phyloP scores from a whole-genome alignment of 2,797 vertebrate genomes.

The Onychomys arenicola region DNA sequence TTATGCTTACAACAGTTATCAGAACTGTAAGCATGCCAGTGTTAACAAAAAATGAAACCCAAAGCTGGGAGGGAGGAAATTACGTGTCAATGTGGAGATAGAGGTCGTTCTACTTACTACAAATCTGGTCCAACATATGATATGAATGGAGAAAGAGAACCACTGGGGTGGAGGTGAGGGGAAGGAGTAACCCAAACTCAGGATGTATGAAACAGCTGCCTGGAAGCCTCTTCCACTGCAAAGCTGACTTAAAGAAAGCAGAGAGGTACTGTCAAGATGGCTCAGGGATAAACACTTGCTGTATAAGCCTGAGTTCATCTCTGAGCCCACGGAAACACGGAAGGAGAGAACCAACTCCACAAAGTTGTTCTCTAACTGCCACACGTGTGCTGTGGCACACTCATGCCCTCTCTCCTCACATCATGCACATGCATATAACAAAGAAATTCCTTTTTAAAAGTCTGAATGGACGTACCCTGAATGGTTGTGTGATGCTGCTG shows the following conservation, averaged over 20 bases:
- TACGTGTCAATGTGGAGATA: neutral
- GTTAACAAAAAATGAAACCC: constrained; percentile 10
- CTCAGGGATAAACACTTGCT: neutral
- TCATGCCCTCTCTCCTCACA: neutral
- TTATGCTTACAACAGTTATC: neutral
- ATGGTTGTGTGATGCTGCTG: neutral
- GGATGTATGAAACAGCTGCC: no score
- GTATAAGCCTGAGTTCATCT: neutral
- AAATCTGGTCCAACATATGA: neutral
- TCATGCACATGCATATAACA: neutral
- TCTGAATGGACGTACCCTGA: neutral
- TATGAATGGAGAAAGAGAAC: neutral
- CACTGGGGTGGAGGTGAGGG: neutral
- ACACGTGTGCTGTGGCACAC: neutral
- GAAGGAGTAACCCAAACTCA: neutral
- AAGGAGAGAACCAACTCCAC: neutral
- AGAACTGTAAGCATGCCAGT: neutral
- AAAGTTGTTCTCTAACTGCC: neutral
- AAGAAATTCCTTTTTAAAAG: neutral
- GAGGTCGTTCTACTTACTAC: neutral
- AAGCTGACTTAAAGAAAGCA: neutral
- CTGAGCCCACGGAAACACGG: neutral
- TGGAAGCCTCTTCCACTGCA: neutral
- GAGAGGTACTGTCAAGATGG: neutral
- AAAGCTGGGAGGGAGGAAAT: neutral